Base-by-base conservation (phyloP, 37 sponge, comb jelly and placozoan genomes). In the Chondrosia reniformis region DNA sequence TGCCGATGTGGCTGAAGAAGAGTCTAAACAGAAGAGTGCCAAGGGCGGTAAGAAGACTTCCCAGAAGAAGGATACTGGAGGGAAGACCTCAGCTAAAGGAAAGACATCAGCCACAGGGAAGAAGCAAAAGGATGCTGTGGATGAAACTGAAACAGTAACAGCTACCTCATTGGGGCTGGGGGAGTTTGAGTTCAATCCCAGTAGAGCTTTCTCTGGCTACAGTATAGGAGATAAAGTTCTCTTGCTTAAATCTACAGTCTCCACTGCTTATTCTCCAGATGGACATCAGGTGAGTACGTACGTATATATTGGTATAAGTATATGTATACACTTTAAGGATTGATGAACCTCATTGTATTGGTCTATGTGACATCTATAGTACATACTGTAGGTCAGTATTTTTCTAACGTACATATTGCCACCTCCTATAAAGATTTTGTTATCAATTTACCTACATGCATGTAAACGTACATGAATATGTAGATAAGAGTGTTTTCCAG, bases 191-290 rank as follows among this genome's bases (percentile, higher is more conserved):
- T 80, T 84, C 28, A 39, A 76, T 21, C 58, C 49, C 42, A 81
- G 69, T 25, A 80, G 62, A 33, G 67, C 64, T 22, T 91, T 79
- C 73, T 36, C 63, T 28, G 91, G 77, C 3, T 91, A 91, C 55
- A 75, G 82, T 31, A 36, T 91, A 27, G 84, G 78, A 32, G 84
- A 87, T 25, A 52, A n/a, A 33, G 81, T 87, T 28, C 46, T 86
- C 8, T 45, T 80, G 46, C 59, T 33, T 39, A 71, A 57, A 45
- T 63, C 76, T 21, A 45, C 17, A 15, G 61, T 75, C 38, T 41
- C 84, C 22, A 79, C 80, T 15, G 57, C 57, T 10, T 83, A 79
- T 45, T 63, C 80, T 41, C 52, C 55, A 32, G 91, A 91, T 83
- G 88, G 84, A 31, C 32, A 33, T 10, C 71, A 73, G 49, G 45